Conservation (phyloP, 2,888 invertebrate species). For the Pycnomerus fuliginosus region DNA sequence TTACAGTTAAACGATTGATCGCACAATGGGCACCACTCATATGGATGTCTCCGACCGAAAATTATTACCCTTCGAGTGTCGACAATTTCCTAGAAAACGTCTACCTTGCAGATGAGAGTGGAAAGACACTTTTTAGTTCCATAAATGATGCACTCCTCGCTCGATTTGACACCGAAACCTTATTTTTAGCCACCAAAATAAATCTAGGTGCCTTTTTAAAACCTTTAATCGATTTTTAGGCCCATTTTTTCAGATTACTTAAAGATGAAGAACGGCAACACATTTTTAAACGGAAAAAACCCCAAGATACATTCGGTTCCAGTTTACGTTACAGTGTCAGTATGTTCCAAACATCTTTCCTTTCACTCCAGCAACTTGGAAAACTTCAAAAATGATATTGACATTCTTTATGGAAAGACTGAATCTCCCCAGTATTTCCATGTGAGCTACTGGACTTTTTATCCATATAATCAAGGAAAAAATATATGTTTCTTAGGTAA, state of each 20-base stretch:
- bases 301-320: conserved; percentile 58
- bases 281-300: conserved; percentile 62
- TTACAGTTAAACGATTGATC: conserved; percentile 52
- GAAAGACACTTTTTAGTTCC: conserved; percentile 24
- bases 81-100: conserved; percentile 63
- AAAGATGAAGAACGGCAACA: conserved; percentile 52
- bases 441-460: conserved; percentile 71
- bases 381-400: conserved; percentile 20
- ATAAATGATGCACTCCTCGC: conserved; percentile 19
- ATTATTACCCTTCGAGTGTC: conserved; percentile 63
- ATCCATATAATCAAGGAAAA: conserved; percentile 67
- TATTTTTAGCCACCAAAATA: conserved; percentile 56
- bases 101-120: conserved; percentile 41
- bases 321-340: conserved; percentile 60
- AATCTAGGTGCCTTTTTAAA: conserved; percentile 49
- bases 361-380: conserved; percentile 19
- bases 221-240: not conserved
- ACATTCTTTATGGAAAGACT: conserved; percentile 17
- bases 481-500: conserved; percentile 56
- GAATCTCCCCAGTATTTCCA: conserved; percentile 52
- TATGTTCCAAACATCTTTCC: conserved; percentile 47
- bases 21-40: conserved; percentile 66
- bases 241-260: conserved; percentile 48
- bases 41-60: conserved; percentile 66
- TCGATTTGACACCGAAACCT: conserved; percentile 39